Evolutionary conservation across 1,140 invertebrate species (phyloP), one percentile per base, ranked within the genome.

Genomic region (Pantala flavescens): DNA sequence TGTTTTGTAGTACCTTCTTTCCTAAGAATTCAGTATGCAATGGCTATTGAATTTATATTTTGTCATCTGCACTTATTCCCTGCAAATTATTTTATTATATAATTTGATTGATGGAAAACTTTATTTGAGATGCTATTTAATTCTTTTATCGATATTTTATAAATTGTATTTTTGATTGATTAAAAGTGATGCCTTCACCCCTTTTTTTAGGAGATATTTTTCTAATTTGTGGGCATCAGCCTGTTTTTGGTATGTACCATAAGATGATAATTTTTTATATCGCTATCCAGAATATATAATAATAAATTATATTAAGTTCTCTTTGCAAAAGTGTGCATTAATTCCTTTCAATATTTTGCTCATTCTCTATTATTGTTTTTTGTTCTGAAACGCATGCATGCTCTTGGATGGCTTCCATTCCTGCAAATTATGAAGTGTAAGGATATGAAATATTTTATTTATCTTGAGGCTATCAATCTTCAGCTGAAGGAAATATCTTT

Each of bases 141-240:
- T 24, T 28, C 28, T 24, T 28, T 24, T 21, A 28, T 23, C n/a
- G 23, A 71, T 71, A 71, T 71, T 19, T 23, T 24, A 36, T 42
- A 42, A 71, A 73, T 73, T 70, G 75, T 75, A 70, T 72, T 63
- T 74, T 75, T 63, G 49, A 63, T 63, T 63, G 49, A 63, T 63
- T 63, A 63, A 63, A 63, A 63, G 49, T 63, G 49, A 63, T 63
- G 49, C 49, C 49, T 63, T 63, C 3, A 63, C 14, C 49, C 49
- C 49, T 63, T 63, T 63, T 63, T 63, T 63, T 63, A 63, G 49
- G 49, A 63, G 12, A 63, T 63, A 63, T 63, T 63, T 63, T 63
- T 63, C 49, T 63, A 63, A 63, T 63, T 63, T 63, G 49, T 63
- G 49, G 49, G 49, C 49, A 63, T 63, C 49, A 63, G 49, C 12